phyloP scores from a whole-genome alignment of 2,888 invertebrate species.

The Oscheius sp. region DNA sequence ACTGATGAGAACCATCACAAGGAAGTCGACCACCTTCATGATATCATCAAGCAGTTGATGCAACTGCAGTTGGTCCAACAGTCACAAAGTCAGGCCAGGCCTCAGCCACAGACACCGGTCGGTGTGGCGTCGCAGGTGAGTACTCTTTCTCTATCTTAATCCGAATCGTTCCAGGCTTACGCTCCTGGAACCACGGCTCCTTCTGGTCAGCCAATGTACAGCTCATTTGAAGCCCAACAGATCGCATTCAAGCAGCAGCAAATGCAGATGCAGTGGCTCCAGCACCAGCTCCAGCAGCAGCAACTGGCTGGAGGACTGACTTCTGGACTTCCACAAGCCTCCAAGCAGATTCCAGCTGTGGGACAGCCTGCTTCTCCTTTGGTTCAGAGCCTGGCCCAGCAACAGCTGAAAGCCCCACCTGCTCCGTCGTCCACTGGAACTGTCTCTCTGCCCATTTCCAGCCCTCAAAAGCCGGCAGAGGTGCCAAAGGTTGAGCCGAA shows the following conservation, averaged over 20 bases:
- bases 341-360: background rate
- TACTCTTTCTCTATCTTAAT: too few species aligned
- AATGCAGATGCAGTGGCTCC: slow-evolving; percentile 2
- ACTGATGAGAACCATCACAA: slow-evolving; percentile 44
- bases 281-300: slow-evolving; percentile 25
- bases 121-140: too few species aligned
- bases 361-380: slow-evolving; percentile 1
- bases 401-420: slow-evolving; percentile 7
- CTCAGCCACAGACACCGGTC: too few species aligned
- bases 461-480: background rate
- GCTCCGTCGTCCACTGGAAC: slow-evolving; percentile 6
- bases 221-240: background rate
- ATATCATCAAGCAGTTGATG: slow-evolving; percentile 45
- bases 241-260: slow-evolving; percentile 10
- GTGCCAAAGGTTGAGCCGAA: slow-evolving; percentile 14
- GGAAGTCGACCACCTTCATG: slow-evolving; percentile 49
- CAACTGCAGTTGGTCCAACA: slow-evolving; percentile 22
- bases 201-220: too few species aligned
- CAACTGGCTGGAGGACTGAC: slow-evolving; percentile 13
- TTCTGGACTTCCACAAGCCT: background rate
- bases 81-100: slow-evolving; percentile 2
- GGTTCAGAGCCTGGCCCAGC: background rate
- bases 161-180: background rate
- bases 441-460: slow-evolving; percentile 17
- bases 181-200: too few species aligned